Evolutionary conservation across 2,888 invertebrate genomes (phyloP), one percentile per base, ranked within the genome.

Genomic region (Stenotaenia linearis): DNA sequence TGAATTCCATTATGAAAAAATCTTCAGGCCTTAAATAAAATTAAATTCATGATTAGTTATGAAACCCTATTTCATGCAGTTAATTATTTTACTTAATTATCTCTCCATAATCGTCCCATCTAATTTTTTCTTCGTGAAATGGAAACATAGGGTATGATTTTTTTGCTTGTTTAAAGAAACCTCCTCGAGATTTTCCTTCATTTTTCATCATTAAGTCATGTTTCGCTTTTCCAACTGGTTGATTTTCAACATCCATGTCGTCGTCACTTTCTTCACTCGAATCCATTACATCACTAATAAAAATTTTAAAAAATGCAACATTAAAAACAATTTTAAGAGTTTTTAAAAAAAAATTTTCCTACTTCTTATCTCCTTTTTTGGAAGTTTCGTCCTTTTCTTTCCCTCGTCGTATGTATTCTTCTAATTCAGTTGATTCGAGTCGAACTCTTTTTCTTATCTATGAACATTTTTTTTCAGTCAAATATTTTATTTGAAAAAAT

Each of bases 61-160:
- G 23, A 18, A 32, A 23, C 21, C 21, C 10, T 4, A 21, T 35
- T 75, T 12, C n/a, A 6, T 2, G 32, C 4, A 30, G 3, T 28
- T 32, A 10, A 30, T 35, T 30, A 35, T 7, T 7, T 12, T 30
- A 87, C 86, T 89, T 90, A 79, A 99, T 93, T 61, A 96, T 91
- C 87, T 98, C 98, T 0, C 99, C 98, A 85, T 98, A 99, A 85
- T 98, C 98, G 84, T 98, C 98, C 84, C 91, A 91, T 85, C 95
- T 91, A 32, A 96, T 90, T 85, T 96, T 92, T 81, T 97, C 97
- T 86, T 98, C 98, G 75, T 92, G 91, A 85, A 92, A 94, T 0
- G 98, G 98, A 87, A 94, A 99, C 95, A 98, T 98, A 0, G 97
- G 97, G 86, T 96, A 94, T 84, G 96, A 94, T 79, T 96, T 93